Base-by-base conservation (phyloP, 2,113 vertebrate genomes). In the Suncus etruscus region DNA sequence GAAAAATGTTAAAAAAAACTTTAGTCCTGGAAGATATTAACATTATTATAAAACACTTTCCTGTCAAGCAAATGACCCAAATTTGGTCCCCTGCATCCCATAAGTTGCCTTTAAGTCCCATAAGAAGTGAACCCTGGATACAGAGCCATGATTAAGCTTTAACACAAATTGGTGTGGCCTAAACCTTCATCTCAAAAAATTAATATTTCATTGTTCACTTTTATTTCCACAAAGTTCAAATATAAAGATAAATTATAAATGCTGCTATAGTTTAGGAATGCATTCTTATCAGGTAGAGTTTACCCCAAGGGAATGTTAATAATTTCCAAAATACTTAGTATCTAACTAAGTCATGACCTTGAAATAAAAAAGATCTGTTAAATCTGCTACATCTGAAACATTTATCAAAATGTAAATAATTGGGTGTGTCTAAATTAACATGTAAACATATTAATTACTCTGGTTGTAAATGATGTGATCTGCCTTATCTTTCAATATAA, bases 191-290 rank as follows among this genome's bases (percentile, higher is more conserved):
- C 16, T 61, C 58, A 14, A 5, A 61, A 58, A 61, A 61, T 20
- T 20, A 61, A 61, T 39, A 39, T 39, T 39, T 61, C 58, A 61
- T 61, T 22, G 58, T 83, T 79, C 58, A 29, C 15, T 91, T 94
- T 89, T 63, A 86, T 80, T 87, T 79, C 29, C 32, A 83, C 61
- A 80, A 32, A 85, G 18, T 89, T 95, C 25, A 89, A 74, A 88
- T 87, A 68, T 29, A 15, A 78, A 81, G 39, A 77, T 84, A 92
- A 80, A 74, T 65, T 86, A 85, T 11, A 65, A 29, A 39, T 2
- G 73, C 2, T 79, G 16, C 31, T 72, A 85, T 48, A 54, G 69
- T 14, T 86, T 87, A 89, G 65, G 32, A 87, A 66, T 68, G 58
- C 3, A 24, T 85, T 93, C 22, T 66, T 87, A 50, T 66, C 79